These are phyloP conservation scores for Ailurus styani DNA, from an alignment of 2,113 vertebrate species.

Conservation along the genomic window DNA sequence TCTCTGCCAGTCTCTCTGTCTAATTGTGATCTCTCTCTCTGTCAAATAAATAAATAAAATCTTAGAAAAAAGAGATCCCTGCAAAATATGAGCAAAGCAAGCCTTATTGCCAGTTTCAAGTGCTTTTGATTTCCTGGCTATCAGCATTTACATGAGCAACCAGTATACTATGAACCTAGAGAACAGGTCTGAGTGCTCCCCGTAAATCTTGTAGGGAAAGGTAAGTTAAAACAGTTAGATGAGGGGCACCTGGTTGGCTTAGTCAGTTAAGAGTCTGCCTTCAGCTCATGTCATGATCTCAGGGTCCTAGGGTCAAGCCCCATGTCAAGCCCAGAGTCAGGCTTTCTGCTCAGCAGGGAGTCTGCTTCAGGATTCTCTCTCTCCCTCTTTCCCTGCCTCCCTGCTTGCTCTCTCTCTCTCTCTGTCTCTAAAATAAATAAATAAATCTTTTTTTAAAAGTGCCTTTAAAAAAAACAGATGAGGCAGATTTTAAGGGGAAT, in stretches of 20 bases:
- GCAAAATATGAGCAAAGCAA: not conserved
- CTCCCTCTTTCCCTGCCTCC: not conserved
- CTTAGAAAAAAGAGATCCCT: too few species aligned
- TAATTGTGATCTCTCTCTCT: too few species aligned
- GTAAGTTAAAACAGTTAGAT: not conserved
- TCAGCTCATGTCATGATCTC: too few species aligned
- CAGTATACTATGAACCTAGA: not conserved
- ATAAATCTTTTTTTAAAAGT: too few species aligned
- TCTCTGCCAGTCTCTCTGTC: too few species aligned
- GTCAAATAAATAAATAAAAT: too few species aligned
- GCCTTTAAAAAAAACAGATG: not conserved
- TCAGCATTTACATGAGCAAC: not conserved
- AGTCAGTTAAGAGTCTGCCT: too few species aligned
- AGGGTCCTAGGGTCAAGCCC: not conserved
- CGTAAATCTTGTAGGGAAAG: not conserved
- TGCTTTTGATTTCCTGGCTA: not conserved
- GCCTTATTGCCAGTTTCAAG: not conserved
- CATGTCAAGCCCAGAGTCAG: too few species aligned
- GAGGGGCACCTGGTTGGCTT: too few species aligned
- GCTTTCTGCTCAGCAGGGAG: too few species aligned
- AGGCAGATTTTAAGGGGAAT: not conserved
- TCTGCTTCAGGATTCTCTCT: not conserved
- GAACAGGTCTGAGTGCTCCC: not conserved
- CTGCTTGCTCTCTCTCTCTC: too few species aligned
- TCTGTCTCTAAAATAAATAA: not conserved